Conservation (phyloP, 2,797 vertebrate genomes). For the Pitangus sulphuratus region DNA sequence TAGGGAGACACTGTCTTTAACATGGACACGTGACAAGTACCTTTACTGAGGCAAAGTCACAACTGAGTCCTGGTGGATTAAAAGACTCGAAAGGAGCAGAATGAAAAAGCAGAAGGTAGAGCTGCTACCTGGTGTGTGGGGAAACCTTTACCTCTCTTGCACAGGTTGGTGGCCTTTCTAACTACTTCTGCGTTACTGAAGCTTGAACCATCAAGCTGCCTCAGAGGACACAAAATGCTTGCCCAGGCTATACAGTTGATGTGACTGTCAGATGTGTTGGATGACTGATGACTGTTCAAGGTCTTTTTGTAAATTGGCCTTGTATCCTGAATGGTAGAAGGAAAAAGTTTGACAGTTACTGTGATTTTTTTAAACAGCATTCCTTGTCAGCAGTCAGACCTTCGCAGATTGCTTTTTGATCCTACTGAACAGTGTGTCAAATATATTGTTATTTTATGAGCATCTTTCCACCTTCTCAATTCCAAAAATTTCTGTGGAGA, state of each 20-base stretch:
- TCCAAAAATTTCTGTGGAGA: constrained; percentile 30
- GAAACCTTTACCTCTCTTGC: neutral
- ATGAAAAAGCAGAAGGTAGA: neutral
- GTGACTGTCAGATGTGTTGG: neutral
- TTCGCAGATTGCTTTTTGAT: constrained; percentile 57
- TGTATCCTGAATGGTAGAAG: constrained; percentile 14
- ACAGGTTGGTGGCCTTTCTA: neutral
- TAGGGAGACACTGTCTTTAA: neutral
- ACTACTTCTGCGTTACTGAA: neutral
- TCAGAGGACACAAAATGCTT: neutral
- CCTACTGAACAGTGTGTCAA: constrained; percentile 10
- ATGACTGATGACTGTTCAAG: constrained; percentile 26
- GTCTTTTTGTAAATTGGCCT: constrained; percentile 41
- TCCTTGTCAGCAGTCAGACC: constrained; percentile 40
- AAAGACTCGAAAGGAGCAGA: neutral
- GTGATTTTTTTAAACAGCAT: constrained; percentile 48
- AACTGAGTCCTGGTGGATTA: neutral
- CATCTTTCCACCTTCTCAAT: constrained; percentile 18
- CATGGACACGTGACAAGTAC: rapidly evolving
- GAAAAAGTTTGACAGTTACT: constrained; percentile 19
- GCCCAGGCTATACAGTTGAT: neutral
- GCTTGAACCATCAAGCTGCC: neutral
- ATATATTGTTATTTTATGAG: constrained; percentile 55
- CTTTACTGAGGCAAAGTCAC: neutral
- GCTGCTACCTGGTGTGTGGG: neutral